These are phyloP conservation scores for Carlito syrichta DNA, from an alignment of 2,113 vertebrate genomes.

Conservation along the genomic window DNA sequence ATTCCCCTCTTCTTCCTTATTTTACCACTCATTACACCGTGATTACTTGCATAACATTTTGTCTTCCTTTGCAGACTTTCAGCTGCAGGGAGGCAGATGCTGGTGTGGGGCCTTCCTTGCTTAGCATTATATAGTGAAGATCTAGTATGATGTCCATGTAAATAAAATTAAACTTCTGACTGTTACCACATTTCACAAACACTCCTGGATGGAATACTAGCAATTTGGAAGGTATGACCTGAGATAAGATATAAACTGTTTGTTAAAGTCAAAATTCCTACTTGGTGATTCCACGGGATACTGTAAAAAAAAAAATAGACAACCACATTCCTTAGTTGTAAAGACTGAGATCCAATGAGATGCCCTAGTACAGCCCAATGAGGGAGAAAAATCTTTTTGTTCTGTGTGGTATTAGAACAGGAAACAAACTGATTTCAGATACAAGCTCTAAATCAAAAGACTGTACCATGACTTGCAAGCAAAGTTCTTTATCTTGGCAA, in stretches of 20 bases:
- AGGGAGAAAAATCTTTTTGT: conserved; percentile 29
- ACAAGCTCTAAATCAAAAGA: background rate
- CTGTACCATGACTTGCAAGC: conserved; percentile 15
- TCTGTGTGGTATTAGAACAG: background rate
- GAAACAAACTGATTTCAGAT: conserved; percentile 32
- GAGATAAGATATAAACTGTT: conserved; percentile 7
- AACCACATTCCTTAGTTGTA: background rate
- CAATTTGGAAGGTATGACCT: background rate
- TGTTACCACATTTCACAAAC: background rate
- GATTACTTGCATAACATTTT: background rate
- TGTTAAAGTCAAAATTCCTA: conserved; percentile 21
- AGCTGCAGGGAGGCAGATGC: background rate
- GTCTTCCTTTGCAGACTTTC: background rate
- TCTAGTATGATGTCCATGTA: background rate
- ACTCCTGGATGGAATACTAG: background rate
- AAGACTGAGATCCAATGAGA: background rate
- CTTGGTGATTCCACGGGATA: background rate
- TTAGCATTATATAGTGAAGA: background rate
- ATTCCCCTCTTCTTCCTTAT: background rate
- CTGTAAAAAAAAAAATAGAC: background rate
- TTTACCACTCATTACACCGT: background rate
- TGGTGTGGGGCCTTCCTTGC: background rate
- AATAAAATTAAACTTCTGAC: background rate
- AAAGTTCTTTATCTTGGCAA: background rate
- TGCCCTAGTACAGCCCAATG: background rate